These are phyloP conservation scores for Gymnothorax reevesii DNA, from an alignment of 2,797 vertebrate species.

Conservation along the genomic window DNA sequence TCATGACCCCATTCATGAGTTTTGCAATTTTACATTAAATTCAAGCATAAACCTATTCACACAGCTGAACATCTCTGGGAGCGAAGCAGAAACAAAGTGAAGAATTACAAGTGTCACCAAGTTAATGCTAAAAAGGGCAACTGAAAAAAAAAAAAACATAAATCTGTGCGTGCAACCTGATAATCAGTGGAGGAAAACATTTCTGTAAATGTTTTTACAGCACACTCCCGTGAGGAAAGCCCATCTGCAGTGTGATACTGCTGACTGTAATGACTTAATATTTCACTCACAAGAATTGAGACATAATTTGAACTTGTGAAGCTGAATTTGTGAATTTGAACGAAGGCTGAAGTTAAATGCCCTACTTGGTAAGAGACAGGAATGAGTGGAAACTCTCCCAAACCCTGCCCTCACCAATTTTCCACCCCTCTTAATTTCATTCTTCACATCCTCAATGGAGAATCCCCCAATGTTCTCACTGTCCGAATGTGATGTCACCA, in stretches of 20 bases:
- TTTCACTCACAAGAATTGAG: too few relatives aligned
- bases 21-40: background rate
- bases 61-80: background rate
- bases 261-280: too few relatives aligned
- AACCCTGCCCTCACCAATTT: slow-evolving; percentile 81
- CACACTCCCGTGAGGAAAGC: too few relatives aligned
- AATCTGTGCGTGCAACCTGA: too few relatives aligned
- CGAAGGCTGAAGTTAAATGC: too few relatives aligned
- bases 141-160: too few relatives aligned
- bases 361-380: background rate
- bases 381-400: background rate
- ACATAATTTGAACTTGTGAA: too few relatives aligned
- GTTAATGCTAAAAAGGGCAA: too few relatives aligned
- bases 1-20: background rate
- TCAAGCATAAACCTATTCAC: background rate
- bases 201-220: too few relatives aligned
- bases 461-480: slow-evolving; percentile 96
- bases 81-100: background rate
- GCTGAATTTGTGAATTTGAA: too few relatives aligned
- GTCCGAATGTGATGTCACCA: slow-evolving; percentile 93
- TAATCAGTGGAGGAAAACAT: too few relatives aligned
- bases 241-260: too few relatives aligned
- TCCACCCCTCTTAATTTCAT: slow-evolving; percentile 96
- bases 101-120: background rate
- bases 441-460: slow-evolving; percentile 95